Evolutionary conservation across 2,888 invertebrate species (phyloP), one percentile per base, ranked within the genome.

Genomic region (Drosophila paramelanica): DNA sequence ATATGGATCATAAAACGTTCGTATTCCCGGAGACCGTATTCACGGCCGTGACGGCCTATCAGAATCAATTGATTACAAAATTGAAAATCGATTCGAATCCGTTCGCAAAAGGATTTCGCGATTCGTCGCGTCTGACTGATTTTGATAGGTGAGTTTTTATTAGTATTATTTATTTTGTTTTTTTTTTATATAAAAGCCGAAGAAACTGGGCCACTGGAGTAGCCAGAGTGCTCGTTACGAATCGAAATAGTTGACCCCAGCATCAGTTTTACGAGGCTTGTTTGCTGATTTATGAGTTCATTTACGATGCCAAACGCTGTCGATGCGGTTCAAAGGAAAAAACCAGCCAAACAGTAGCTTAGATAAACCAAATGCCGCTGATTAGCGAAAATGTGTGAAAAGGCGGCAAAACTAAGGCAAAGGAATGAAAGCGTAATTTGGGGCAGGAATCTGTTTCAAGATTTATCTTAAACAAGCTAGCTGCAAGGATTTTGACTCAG

Each of bases 81-180:
- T 93, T 99, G 93, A 99, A 99, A 94, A 99, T 99, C 93, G 98
- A 99, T 95, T 98, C 98, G 94, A 99, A 99, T 94, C 99, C 99
- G 89, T 99, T 99, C 93, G 99, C 98, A 83, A 99, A 99, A 94
- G 99, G 99, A 84, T 99, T 99, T 93, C 94, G 99, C 87, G 99
- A 99, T 93, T 98, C 98, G 71, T 98, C 98, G 76, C 95, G 98
- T 91, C 95, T 98, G 91, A 97, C 97, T 80, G 98, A 98, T 93
- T 97, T 97, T 91, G 98, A 98, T 93, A 96, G 96, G 96, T 96
- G 83, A 92, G 92, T 80, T 43, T 27, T 20, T 5, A 8, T 10
- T 25, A 23, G 23, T 23, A 4, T 23, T 23, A 23, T 14, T 23
- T 33, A 5, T 43, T 2, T 27, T 31, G 17, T 27, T n/a, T 25